Conservation (phyloP, 2,888 invertebrate genomes). For the Heteromyza rotundicornis region DNA sequence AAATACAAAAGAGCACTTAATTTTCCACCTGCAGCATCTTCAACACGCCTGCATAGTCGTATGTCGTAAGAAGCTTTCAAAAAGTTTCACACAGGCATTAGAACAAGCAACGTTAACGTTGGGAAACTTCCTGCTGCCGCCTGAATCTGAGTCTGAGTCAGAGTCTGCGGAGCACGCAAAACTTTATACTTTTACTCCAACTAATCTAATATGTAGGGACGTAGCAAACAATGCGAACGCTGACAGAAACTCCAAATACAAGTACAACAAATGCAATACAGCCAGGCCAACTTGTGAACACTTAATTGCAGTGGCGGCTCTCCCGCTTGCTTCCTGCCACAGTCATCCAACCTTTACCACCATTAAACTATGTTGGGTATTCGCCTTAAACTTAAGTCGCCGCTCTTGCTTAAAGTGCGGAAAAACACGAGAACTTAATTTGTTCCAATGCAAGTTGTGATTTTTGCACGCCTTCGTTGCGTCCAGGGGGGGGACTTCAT, state of each 20-base stretch:
- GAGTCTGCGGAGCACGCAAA: background rate
- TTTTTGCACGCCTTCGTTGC: background rate
- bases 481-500: background rate
- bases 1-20: background rate
- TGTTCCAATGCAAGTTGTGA: constrained; percentile 4
- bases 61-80: background rate
- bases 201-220: background rate
- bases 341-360: background rate
- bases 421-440: constrained; percentile 22
- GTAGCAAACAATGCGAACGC: background rate
- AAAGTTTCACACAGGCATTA: background rate
- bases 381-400: background rate
- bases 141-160: no score
- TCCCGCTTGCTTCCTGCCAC: no score
- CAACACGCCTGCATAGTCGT: background rate
- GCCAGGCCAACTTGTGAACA: background rate
- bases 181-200: background rate
- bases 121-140: background rate
- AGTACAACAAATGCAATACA: background rate
- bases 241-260: background rate
- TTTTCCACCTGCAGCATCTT: background rate
- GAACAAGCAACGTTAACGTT: background rate
- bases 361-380: background rate
- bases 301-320: background rate
- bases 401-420: constrained; percentile 11